These are phyloP conservation scores for Gorsachius goisagi DNA, from an alignment of 2,113 vertebrate species.

Conservation along the genomic window DNA sequence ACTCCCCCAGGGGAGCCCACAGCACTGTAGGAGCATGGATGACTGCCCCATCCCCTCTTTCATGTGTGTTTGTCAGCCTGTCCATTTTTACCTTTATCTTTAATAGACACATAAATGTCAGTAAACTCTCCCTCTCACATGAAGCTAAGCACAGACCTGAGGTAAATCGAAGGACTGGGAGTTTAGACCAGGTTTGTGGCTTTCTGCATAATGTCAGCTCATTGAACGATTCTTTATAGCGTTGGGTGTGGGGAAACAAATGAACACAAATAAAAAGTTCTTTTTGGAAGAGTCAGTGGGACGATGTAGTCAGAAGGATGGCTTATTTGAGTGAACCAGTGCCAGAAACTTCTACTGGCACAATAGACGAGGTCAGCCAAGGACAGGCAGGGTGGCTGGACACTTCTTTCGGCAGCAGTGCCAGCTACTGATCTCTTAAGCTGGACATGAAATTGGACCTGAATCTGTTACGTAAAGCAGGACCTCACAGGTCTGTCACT, in stretches of 20 bases:
- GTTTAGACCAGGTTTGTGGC: not conserved
- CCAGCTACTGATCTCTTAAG: not conserved
- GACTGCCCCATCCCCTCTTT: too few relatives aligned
- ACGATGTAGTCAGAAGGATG: not conserved
- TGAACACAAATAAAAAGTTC: not conserved
- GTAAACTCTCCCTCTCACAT: not conserved
- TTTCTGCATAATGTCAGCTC: not conserved
- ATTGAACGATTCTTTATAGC: not conserved
- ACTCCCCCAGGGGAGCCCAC: not conserved
- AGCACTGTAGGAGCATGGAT: not conserved
- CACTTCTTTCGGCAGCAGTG: not conserved
- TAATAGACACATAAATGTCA: not conserved
- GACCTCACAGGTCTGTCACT: not conserved
- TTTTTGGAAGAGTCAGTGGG: not conserved
- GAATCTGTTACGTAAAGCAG: not conserved
- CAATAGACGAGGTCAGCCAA: not conserved
- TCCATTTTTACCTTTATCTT: not conserved
- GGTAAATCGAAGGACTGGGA: not conserved
- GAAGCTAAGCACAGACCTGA: not conserved
- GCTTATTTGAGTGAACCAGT: not conserved
- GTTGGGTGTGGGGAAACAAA: accelerated
- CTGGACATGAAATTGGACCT: not conserved
- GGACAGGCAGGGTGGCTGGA: not conserved
- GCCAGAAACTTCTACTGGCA: not conserved
- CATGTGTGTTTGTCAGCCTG: not conserved